Percentiles rank a stretch among this genome's conserved stretches.
phyloP scores from a whole-genome alignment of 1,140 invertebrate species.

The Drosophila serrata region DNA sequence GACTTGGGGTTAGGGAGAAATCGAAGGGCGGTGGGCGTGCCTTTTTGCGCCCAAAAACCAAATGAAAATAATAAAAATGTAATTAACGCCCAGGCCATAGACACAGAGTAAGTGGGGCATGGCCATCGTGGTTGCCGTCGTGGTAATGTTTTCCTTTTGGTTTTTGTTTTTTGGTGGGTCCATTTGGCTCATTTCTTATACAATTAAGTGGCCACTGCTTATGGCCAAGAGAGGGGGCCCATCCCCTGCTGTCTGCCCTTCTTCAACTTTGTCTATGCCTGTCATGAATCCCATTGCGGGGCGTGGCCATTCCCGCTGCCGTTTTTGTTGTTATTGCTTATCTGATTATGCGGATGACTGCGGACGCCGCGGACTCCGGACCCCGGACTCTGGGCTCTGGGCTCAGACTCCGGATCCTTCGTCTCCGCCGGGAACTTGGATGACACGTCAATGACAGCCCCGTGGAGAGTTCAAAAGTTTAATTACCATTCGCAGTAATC shows the following conservation, averaged over 20 bases:
- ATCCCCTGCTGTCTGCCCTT: slow-evolving; percentile 40
- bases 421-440: slow-evolving; percentile 24
- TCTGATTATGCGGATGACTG: slow-evolving; percentile 76
- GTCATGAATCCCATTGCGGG: slow-evolving; percentile 72
- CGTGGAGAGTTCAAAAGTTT: slow-evolving; percentile 80
- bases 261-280: slow-evolving; percentile 77
- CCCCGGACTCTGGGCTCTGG: not conserved
- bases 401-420: slow-evolving; percentile 9
- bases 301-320: slow-evolving; percentile 53
- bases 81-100: slow-evolving; percentile 78
- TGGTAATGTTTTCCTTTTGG: slow-evolving; percentile 10
- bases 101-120: slow-evolving; percentile 34
- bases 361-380: not conserved
- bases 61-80: slow-evolving; percentile 84
- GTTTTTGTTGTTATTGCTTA: slow-evolving; percentile 65
- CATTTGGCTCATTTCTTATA: slow-evolving; percentile 76
- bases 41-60: slow-evolving; percentile 48
- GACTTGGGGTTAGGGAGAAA: slow-evolving; percentile 47
- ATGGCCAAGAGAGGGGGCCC: slow-evolving; percentile 46
- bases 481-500: slow-evolving; percentile 79
- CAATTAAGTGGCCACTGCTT: slow-evolving; percentile 75
- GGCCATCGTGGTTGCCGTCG: slow-evolving; percentile 1
- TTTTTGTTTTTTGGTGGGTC: slow-evolving; percentile 26
- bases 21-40: slow-evolving; percentile 14
- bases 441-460: slow-evolving; percentile 75